Percentiles rank a stretch among this genome's conserved stretches.
Evolutionary conservation across 1,140 invertebrate species (phyloP).

Genomic region (Bombus impatiens): DNA sequence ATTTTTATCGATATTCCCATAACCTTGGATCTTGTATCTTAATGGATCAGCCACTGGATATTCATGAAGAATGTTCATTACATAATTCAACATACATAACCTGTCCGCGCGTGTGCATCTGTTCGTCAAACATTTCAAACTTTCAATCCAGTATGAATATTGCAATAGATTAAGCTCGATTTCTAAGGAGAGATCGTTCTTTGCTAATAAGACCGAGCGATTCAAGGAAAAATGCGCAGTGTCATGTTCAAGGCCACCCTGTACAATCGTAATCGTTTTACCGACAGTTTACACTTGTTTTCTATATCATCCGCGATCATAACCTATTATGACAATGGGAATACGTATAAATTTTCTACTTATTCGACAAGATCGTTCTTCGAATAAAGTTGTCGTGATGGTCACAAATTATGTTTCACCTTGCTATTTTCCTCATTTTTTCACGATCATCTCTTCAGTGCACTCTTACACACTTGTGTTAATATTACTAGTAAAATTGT

Average conservation of each 20-base stretch:
- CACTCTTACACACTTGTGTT: neutral
- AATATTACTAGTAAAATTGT: too few relatives aligned
- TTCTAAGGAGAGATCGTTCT: neutral
- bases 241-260: conserved; percentile 15
- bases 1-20: conserved; percentile 19
- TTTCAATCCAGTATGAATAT: conserved; percentile 16
- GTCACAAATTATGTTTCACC: neutral
- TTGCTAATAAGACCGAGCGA: neutral
- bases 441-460: too few relatives aligned
- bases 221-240: conserved; percentile 4
- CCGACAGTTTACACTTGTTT: neutral
- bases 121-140: conserved; percentile 20
- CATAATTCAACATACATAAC: conserved; percentile 29
- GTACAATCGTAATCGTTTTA: neutral
- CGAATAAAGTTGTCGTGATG: neutral
- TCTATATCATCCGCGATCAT: neutral
- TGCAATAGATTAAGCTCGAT: conserved; percentile 24
- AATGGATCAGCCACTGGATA: conserved; percentile 34
- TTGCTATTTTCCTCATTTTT: too few relatives aligned
- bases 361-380: neutral
- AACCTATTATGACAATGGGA: neutral
- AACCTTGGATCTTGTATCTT: conserved; percentile 47
- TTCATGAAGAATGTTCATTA: conserved; percentile 20
- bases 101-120: neutral
- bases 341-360: neutral